Evolutionary conservation across 2,888 invertebrate species (phyloP), one percentile per base, ranked within the genome.

Genomic region (Pedicia rivosa): DNA sequence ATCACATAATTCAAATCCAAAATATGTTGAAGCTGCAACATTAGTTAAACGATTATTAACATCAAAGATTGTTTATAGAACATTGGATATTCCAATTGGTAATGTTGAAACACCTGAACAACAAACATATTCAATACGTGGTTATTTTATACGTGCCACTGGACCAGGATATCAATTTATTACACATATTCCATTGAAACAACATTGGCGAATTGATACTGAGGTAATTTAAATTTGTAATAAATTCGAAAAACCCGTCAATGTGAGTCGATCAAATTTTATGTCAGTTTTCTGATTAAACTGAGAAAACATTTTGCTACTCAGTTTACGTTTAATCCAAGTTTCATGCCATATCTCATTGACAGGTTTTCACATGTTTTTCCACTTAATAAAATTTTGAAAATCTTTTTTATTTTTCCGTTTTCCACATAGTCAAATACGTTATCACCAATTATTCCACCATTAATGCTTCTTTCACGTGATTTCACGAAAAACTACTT

Each of bases 151-250:
- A 14, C 49, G 49, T n/a, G 42, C 46, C 5, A 25, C 44, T 28
- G 50, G 46, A 8, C 37, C 45, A 4, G 45, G 45, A 14, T 53
- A 50, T 43, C 49, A 52, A 42, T 53, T 51, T 42, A 46, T 53
- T 9, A 48, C 49, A 17, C 48, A 49, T 36, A 44, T 43, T 35
- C 51, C 52, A n/a, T 35, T 52, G 34, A 41, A 43, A 14, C 53
- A 53, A 40, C 42, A 48, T 35, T 49, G 47, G 34, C 39, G 40
- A 16, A 45, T 50, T 32, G 41, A 45, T 15, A 31, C 43, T 6
- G 40, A 43, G 37, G 51, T 51, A 46, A 47, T 25, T 10, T 15
- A 5, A 13, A 9, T 6, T 17, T 16, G n/a, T n/a, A n/a, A n/a
- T n/a, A n/a, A n/a, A n/a, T n/a, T n/a, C n/a, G n/a, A n/a, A n/a